Percentiles rank a stretch among this genome's conserved stretches.
These are phyloP conservation scores for Sarcophaga rosellei DNA, from an alignment of 2,888 invertebrate genomes.

Conservation along the genomic window DNA sequence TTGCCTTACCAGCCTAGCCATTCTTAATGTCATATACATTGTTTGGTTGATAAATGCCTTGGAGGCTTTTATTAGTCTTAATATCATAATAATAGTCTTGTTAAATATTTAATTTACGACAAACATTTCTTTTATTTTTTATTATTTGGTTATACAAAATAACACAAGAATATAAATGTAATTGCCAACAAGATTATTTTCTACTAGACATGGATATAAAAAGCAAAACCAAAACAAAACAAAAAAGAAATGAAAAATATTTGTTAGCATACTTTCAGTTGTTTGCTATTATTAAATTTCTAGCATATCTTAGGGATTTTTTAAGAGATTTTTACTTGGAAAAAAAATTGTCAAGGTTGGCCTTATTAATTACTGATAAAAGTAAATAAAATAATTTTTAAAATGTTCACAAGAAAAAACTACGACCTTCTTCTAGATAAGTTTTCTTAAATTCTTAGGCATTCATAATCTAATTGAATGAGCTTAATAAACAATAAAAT, in stretches of 20 bases:
- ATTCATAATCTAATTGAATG: too few relatives aligned
- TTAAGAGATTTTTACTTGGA: not conserved
- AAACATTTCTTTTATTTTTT: not conserved
- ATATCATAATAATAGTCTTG: slow-evolving; percentile 46
- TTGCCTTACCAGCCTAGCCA: not conserved
- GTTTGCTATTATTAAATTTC: slow-evolving; percentile 3
- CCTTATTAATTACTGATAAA: too few relatives aligned
- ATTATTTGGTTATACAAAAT: not conserved
- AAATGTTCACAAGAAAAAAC: too few relatives aligned
- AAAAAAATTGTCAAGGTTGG: not conserved
- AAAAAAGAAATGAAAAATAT: slow-evolving; percentile 16
- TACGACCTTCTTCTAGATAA: too few relatives aligned
- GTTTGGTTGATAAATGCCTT: slow-evolving; percentile 48
- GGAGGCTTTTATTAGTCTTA: slow-evolving; percentile 49
- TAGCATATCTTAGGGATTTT: slow-evolving; percentile 9
- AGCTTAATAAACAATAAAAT: too few relatives aligned
- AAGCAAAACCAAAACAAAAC: too few relatives aligned
- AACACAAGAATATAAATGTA: slow-evolving; percentile 3
- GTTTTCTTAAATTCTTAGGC: too few relatives aligned
- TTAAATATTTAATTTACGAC: slow-evolving; percentile 61
- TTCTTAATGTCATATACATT: slow-evolving; percentile 20
- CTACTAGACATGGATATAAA: not conserved
- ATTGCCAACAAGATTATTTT: not conserved
- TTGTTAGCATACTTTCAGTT: slow-evolving; percentile 13
- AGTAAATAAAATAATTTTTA: too few relatives aligned